Evolutionary conservation across 2,888 invertebrate genomes (phyloP), one percentile per base, ranked within the genome.

Genomic region (Busseola fusca): DNA sequence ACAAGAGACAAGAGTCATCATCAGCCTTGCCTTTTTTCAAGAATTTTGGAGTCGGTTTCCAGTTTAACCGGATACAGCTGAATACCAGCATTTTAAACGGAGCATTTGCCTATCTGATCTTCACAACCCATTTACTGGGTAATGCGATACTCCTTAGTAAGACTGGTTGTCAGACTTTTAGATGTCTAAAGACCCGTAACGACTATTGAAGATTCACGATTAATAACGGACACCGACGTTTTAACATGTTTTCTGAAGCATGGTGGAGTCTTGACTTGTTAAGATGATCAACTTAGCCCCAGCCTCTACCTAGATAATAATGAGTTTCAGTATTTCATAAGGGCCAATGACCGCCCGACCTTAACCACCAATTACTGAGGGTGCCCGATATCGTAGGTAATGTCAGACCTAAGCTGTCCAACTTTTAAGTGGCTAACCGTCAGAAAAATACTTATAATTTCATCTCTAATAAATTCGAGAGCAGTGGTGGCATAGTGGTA

Each of bases 341-440:
- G 25, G 34, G 18, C 18, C 21, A 34, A 34, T 64, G 14, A 9
- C 64, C 25, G 3, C 14, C 16, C 7, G 7, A 34, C 45, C 34
- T 48, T 16, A 2, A 25, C 25, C 16, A 37, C 14, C 5, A 45
- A 64, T 64, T 45, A 45, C 45, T 16, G 2, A 64, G 9, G 18
- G 9, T 12, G 30, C 30, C n/a, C 4, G 30, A 65, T 65, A 62
- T 65, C 18, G 14, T n/a, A n/a, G n/a, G n/a, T 30, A 4, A 66
- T 4, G 18, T 34, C 34, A 34, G 64, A 18, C 56, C 14, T 18
- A 60, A 66, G 18, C 30, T 63, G 18, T 45, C 14, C 14, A 25
- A 66, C 42, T 34, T 66, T 34, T 63, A 66, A 66, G 34, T 34
- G n/a, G 30, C 12, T 25, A 60, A 40, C 59, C 6, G 63, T 45